These are phyloP conservation scores for Grus americana DNA, from an alignment of 2,113 vertebrate genomes.

Conservation along the genomic window DNA sequence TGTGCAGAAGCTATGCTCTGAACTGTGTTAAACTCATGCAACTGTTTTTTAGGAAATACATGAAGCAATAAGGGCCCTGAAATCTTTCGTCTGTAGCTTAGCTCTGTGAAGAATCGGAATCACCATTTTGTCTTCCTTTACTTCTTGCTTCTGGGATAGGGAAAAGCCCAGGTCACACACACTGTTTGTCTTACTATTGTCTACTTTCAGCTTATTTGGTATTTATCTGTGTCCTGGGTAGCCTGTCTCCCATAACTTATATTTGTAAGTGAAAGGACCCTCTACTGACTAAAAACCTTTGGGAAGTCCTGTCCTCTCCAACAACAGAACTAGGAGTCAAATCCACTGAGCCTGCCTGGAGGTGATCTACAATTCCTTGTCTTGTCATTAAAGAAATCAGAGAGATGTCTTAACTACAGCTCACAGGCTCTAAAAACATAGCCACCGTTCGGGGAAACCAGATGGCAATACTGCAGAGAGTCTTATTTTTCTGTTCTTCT, in stretches of 20 bases:
- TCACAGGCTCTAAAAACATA: not conserved
- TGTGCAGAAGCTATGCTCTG: not conserved
- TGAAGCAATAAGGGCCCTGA: not conserved
- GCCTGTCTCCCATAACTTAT: not conserved
- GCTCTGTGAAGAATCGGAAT: not conserved
- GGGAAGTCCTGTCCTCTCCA: not conserved
- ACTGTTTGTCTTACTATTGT: not conserved
- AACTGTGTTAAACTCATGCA: not conserved
- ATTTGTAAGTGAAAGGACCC: not conserved
- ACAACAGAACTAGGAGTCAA: not conserved
- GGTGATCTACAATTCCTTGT: not conserved
- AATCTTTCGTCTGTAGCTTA: not conserved
- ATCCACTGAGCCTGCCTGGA: not conserved
- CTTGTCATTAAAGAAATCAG: not conserved
- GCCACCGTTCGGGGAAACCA: not conserved
- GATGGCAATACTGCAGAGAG: not conserved
- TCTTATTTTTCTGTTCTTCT: not conserved
- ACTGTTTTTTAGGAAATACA: not conserved
- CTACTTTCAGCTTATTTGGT: not conserved
- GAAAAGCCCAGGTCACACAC: not conserved
- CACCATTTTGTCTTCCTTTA: not conserved
- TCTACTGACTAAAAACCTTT: not conserved
- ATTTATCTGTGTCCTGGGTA: not conserved
- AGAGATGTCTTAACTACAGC: not conserved
- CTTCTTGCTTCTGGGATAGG: not conserved